Conservation (phyloP, 53 echinoderm and acorn worm genomes). For the Temnopleurus reevesii region DNA sequence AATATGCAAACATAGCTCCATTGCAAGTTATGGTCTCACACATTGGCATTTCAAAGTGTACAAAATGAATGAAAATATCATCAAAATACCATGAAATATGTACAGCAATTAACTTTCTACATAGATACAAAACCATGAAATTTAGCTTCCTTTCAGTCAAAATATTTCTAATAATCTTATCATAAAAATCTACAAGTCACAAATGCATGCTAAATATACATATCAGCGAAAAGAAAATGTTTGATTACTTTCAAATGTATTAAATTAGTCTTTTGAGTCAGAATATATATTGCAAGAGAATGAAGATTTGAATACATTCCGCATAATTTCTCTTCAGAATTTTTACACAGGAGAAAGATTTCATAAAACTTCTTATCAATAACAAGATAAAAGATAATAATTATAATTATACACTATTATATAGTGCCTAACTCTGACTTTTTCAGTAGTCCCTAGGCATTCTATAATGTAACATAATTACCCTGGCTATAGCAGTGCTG, state of each 20-base stretch:
- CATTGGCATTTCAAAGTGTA: neutral
- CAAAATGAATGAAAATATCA: neutral
- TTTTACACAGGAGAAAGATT: neutral
- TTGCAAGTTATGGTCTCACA: neutral
- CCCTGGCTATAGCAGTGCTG: no score
- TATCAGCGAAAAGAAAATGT: neutral
- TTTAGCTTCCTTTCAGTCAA: neutral
- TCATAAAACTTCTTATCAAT: neutral
- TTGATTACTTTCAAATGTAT: neutral
- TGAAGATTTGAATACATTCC: conserved; percentile 10
- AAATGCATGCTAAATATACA: conserved; percentile 59
- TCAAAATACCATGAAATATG: conserved; percentile 35
- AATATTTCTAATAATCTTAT: conserved; percentile 12
- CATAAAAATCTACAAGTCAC: conserved; percentile 41
- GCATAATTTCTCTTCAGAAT: neutral
- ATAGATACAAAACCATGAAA: neutral
- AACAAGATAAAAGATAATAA: neutral
- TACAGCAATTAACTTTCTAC: conserved; percentile 3
- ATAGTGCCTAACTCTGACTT: no score
- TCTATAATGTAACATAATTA: no score
- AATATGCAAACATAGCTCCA: neutral
- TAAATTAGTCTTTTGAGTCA: conserved; percentile 16
- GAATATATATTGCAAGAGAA: conserved; percentile 21
- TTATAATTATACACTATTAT: no score
- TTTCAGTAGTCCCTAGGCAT: no score